Evolutionary conservation across 2,113 vertebrate species (phyloP).

Genomic region (Varanus salvator): DNA sequence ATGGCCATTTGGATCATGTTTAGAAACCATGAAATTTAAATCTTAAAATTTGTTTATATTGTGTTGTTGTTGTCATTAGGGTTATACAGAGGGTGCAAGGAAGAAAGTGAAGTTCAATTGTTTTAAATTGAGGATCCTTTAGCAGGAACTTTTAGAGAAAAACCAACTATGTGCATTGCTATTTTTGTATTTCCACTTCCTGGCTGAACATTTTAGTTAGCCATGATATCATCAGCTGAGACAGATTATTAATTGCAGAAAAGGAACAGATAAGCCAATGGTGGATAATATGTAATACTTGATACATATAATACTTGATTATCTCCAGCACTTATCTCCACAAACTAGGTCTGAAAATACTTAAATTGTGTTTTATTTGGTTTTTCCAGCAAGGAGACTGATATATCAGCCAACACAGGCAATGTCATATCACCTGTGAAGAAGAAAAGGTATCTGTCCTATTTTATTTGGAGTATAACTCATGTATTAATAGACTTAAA

Average conservation of each 20-base stretch:
- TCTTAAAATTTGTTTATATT: background rate
- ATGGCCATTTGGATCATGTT: background rate
- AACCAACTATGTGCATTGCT: background rate
- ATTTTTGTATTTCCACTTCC: background rate
- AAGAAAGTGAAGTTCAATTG: background rate
- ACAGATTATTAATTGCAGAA: background rate
- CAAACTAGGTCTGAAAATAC: background rate
- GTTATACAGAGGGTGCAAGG: background rate
- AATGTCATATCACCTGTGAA: slow-evolving; percentile 64
- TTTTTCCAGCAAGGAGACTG: slow-evolving; percentile 56
- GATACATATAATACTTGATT: background rate
- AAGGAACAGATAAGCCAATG: background rate
- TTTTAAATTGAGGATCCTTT: background rate
- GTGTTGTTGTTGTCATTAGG: background rate
- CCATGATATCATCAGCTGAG: background rate
- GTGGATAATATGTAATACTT: background rate
- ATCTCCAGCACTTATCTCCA: background rate
- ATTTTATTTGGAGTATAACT: background rate
- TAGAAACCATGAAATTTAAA: background rate
- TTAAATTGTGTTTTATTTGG: slow-evolving; percentile 26
- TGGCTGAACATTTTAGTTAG: background rate
- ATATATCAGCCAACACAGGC: slow-evolving; percentile 1
- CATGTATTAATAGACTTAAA: background rate
- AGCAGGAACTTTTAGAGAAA: background rate
- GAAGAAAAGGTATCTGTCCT: slow-evolving; percentile 78